phyloP scores from a whole-genome alignment of 2,113 vertebrate species.

The Callipepla californica region DNA sequence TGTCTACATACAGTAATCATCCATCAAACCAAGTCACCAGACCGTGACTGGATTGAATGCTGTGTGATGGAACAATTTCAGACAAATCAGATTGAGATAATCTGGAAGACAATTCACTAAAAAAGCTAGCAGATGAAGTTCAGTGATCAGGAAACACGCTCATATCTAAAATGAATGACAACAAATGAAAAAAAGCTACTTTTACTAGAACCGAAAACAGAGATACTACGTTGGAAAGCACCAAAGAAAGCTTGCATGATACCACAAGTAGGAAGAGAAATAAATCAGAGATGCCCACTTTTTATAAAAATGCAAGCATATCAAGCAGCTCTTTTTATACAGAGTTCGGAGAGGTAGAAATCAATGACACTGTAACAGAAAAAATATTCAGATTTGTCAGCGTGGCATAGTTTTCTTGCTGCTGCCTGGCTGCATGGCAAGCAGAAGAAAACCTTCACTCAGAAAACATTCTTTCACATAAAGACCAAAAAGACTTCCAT shows the following conservation, averaged over 20 bases:
- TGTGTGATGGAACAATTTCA: neutral
- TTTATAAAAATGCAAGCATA: neutral
- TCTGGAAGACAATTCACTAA: neutral
- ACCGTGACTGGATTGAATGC: neutral
- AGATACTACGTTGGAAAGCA: neutral
- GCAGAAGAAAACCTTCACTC: neutral
- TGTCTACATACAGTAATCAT: neutral
- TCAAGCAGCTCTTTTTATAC: neutral
- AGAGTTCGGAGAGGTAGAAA: rapidly evolving
- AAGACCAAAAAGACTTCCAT: neutral
- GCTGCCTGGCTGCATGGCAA: neutral
- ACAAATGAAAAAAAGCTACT: neutral
- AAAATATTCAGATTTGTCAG: neutral
- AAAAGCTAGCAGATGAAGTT: neutral
- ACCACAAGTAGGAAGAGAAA: neutral
- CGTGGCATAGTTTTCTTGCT: neutral
- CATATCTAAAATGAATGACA: neutral
- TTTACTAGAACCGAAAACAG: neutral
- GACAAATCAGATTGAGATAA: neutral
- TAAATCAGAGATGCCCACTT: neutral
- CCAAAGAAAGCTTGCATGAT: neutral
- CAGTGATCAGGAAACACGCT: neutral
- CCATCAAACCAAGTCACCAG: neutral
- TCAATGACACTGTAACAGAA: rapidly evolving
- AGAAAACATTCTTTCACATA: neutral